Evolutionary conservation across 2,797 vertebrate genomes (phyloP).

Genomic region (Darevskia nairensis): DNA sequence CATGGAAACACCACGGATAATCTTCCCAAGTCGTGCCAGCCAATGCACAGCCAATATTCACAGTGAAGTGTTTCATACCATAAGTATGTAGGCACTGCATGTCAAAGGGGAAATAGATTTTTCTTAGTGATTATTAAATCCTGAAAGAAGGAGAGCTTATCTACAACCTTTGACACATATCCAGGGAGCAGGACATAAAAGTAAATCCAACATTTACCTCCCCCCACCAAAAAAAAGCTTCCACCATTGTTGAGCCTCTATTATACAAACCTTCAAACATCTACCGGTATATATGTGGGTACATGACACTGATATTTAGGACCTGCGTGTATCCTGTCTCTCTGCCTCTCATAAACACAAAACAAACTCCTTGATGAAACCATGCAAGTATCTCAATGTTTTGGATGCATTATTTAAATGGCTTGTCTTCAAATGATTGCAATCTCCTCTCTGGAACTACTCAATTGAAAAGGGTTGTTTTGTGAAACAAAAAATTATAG

Average conservation of each 20-base stretch:
- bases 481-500: slow-evolving; percentile 15
- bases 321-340: background rate
- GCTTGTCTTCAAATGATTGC: slow-evolving; percentile 35
- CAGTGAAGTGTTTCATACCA: background rate
- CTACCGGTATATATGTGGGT: background rate
- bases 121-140: background rate
- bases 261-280: background rate
- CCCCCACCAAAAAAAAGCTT: background rate
- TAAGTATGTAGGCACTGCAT: background rate
- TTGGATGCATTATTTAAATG: background rate
- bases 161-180: background rate
- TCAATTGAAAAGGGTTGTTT: slow-evolving; percentile 45
- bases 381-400: background rate
- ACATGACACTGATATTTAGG: background rate
- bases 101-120: background rate
- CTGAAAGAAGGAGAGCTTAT: background rate
- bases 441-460: slow-evolving; percentile 23
- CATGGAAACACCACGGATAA: background rate
- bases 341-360: background rate
- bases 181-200: background rate
- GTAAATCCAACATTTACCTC: background rate
- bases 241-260: background rate
- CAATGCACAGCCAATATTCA: background rate
- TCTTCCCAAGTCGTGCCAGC: background rate
- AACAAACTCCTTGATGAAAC: background rate